These are phyloP conservation scores for Pogoniulus pusillus DNA, from an alignment of 2,797 vertebrate species.

Conservation along the genomic window DNA sequence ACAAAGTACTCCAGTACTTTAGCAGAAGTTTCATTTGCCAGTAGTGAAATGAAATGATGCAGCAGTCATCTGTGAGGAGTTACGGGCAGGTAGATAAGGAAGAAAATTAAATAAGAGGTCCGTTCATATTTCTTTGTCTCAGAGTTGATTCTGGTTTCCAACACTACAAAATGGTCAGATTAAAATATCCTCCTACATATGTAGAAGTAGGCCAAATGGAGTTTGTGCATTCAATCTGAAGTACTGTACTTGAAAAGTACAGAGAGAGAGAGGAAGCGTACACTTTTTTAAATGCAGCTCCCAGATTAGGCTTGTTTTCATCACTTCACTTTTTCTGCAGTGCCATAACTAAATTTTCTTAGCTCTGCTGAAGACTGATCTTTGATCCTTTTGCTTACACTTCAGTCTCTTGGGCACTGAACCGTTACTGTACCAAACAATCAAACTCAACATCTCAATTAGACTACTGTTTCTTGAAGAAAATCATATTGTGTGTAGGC, in stretches of 20 bases:
- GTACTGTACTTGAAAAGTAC: not conserved
- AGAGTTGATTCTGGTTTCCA: not conserved
- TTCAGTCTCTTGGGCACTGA: conserved; percentile 1
- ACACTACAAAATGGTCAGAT: not conserved
- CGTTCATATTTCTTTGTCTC: not conserved
- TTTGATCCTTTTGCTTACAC: not conserved
- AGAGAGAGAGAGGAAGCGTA: not conserved
- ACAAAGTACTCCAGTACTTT: not conserved
- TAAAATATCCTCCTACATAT: not conserved
- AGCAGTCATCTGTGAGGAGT: not conserved
- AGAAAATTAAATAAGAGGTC: not conserved
- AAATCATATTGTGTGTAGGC: not conserved
- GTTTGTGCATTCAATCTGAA: conserved; percentile 35
- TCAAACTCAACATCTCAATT: not conserved
- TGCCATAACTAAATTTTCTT: not conserved
- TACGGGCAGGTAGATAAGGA: not conserved
- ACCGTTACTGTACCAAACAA: not conserved
- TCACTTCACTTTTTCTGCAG: not conserved
- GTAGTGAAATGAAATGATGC: not conserved
- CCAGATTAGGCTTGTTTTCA: not conserved
- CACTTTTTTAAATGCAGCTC: not conserved
- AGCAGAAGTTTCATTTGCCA: not conserved
- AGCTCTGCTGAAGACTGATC: not conserved
- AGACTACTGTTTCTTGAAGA: not conserved
- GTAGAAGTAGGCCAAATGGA: not conserved